Base-by-base conservation (phyloP, 2,797 vertebrate species). In the Bradypodion ventrale region DNA sequence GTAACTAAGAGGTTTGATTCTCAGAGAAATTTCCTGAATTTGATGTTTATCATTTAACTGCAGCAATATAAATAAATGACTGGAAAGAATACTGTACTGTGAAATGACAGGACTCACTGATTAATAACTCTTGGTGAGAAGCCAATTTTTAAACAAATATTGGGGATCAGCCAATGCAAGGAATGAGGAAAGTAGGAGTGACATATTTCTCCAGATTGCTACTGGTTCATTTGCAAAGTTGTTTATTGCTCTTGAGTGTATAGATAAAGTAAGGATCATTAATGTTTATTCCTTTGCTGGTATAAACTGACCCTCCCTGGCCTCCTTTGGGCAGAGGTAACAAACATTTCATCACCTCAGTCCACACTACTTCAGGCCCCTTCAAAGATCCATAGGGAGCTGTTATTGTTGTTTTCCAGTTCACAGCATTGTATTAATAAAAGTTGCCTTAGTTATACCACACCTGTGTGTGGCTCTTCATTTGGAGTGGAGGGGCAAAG, bases 91-190 rank as follows among this genome's bases (percentile, higher is more conserved):
- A n/a, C n/a, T n/a, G 25, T n/a, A 66, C 16, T 21, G 13, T 15
- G 32, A 25, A 29, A 65, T 70, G 49, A 49, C 40, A 40, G 40
- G 32, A 4, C 60, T 12, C 46, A 37, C 37, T 85, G 73, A 68
- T 49, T 69, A 80, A 85, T 80, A 76, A 80, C 68, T 46, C 35
- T 65, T 44, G 78, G 46, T 15, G 4, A 68, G 70, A 75, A 80
- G 75, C 37, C 42, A 77, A 21, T 70, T 37, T 56, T 62, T 46
- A n/a, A n/a, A 23, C 13, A n/a, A 40, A 23, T 60, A 69, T 60
- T 37, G 21, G 60, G 10, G 49, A 69, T 80, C 29, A 60, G 72
- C 10, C 59, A 49, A 76, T 77, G 69, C 40, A 49, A 60, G 72
- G 49, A 68, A 69, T n/a, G 40, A 80, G 37, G 21, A 9, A 42